Evolutionary conservation across 1,140 invertebrate species (phyloP).

Genomic region (Wasmannia auropunctata): DNA sequence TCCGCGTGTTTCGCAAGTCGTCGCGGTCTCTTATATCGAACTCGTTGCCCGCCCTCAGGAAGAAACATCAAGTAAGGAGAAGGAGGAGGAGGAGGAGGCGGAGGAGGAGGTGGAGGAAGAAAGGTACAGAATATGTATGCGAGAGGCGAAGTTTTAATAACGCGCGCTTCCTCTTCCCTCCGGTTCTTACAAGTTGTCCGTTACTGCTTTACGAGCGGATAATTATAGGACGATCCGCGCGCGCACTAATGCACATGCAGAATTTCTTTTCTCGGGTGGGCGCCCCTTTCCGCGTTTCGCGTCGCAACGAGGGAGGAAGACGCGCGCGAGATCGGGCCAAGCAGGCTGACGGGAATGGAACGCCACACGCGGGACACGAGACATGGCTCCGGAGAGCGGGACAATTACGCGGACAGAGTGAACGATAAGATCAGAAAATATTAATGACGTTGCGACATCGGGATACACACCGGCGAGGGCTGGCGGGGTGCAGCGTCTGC

Average conservation of each 20-base stretch:
- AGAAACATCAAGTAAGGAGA: neutral
- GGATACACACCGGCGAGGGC: neutral
- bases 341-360: constrained; percentile 32
- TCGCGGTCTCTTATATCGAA: constrained; percentile 35
- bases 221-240: constrained; percentile 66
- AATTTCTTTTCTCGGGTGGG: constrained; percentile 51
- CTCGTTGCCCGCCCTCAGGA: constrained; percentile 29
- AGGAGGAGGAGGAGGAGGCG: neutral
- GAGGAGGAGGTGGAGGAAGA: neutral
- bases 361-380: neutral
- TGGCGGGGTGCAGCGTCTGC: neutral
- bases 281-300: constrained; percentile 28
- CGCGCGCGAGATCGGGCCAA: too few relatives aligned
- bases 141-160: constrained; percentile 65
- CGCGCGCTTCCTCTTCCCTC: constrained; percentile 67
- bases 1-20: constrained; percentile 35
- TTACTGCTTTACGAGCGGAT: constrained; percentile 74
- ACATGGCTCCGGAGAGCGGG: neutral
- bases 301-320: constrained; percentile 36
- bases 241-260: constrained; percentile 57
- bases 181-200: constrained; percentile 61
- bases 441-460: constrained; percentile 9
- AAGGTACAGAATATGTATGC: constrained; percentile 47
- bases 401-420: constrained; percentile 20
- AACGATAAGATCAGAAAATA: constrained; percentile 28